Evolutionary conservation across 2,888 invertebrate species (phyloP).

Genomic region (Malthinus seriepunctatus): DNA sequence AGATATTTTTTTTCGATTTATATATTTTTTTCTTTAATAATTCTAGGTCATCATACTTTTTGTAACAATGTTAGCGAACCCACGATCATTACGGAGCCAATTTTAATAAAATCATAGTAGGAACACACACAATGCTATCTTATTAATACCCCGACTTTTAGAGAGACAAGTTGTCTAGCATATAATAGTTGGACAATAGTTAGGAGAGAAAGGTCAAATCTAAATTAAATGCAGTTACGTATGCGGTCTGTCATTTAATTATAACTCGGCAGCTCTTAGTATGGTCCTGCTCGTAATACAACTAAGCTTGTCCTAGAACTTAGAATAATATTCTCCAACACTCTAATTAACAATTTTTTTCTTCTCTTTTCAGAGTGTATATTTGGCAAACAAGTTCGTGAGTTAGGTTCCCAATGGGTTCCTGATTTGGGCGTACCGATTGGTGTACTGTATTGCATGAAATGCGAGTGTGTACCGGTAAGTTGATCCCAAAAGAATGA

Average conservation of each 20-base stretch:
- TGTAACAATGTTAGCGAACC: slow-evolving; percentile 10
- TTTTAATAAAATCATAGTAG: slow-evolving; percentile 12
- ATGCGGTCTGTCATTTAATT: slow-evolving; percentile 27
- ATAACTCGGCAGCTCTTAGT: slow-evolving; percentile 17
- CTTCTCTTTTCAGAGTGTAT: slow-evolving; percentile 81
- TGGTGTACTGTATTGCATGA: slow-evolving; percentile 93
- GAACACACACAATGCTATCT: slow-evolving; percentile 13
- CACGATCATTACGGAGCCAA: slow-evolving; percentile 13
- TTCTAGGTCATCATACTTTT: slow-evolving; percentile 26
- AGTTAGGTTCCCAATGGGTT: slow-evolving; percentile 89
- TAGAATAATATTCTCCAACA: not conserved
- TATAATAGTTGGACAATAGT: slow-evolving; percentile 36
- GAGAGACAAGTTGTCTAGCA: slow-evolving; percentile 43
- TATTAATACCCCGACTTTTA: slow-evolving; percentile 10
- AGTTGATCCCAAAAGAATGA: slow-evolving; percentile 56
- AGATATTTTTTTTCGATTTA: slow-evolving; percentile 21
- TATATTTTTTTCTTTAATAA: slow-evolving; percentile 20
- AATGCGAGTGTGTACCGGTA: slow-evolving; percentile 93
- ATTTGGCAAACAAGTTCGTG: slow-evolving; percentile 85
- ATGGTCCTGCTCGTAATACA: slow-evolving; percentile 24
- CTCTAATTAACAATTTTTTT: not conserved
- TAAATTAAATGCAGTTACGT: slow-evolving; percentile 39
- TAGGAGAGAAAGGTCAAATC: slow-evolving; percentile 45
- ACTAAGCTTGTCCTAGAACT: slow-evolving; percentile 22
- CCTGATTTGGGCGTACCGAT: slow-evolving; percentile 92